phyloP scores from a whole-genome alignment of 2,888 invertebrate genomes.

The Apomyelois bistriatella region DNA sequence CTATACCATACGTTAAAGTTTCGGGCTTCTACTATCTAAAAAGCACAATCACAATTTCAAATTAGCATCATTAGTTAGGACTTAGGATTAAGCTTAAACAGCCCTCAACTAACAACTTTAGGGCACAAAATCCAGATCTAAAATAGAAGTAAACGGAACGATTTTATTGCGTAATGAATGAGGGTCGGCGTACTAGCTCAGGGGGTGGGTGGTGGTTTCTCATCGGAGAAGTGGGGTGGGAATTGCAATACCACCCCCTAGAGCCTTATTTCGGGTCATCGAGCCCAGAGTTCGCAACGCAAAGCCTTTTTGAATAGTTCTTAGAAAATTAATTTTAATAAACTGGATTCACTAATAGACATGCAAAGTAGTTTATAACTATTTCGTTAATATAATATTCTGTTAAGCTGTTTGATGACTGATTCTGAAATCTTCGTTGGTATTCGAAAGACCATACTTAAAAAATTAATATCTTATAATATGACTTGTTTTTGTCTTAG shows the following conservation, averaged over 20 bases:
- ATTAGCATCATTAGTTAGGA: too few relatives aligned
- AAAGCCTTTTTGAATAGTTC: conserved; percentile 68
- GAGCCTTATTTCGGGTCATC: conserved; percentile 79
- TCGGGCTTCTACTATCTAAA: too few relatives aligned
- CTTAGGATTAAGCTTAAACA: too few relatives aligned
- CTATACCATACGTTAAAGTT: too few relatives aligned
- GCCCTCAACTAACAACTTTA: background rate
- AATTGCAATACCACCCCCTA: conserved; percentile 59
- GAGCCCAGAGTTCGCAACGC: conserved; percentile 69
- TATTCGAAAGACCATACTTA: too few relatives aligned
- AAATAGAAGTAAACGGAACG: conserved; percentile 55
- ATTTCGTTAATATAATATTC: background rate
- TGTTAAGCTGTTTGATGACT: background rate
- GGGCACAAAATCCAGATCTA: conserved; percentile 20
- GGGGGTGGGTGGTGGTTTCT: conserved; percentile 32
- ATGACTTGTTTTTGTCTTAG: too few relatives aligned
- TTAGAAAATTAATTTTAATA: conserved; percentile 64
- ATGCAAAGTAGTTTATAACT: conserved; percentile 2
- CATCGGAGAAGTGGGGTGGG: conserved; percentile 37
- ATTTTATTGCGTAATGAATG: conserved; percentile 79
- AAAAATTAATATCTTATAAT: too few relatives aligned
- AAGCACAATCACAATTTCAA: too few relatives aligned
- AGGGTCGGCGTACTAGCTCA: conserved; percentile 65
- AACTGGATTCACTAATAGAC: conserved; percentile 41
- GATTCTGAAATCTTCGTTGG: too few relatives aligned